Evolutionary conservation across 2,888 invertebrate species (phyloP).

Genomic region (Steinernema hermaphroditum): DNA sequence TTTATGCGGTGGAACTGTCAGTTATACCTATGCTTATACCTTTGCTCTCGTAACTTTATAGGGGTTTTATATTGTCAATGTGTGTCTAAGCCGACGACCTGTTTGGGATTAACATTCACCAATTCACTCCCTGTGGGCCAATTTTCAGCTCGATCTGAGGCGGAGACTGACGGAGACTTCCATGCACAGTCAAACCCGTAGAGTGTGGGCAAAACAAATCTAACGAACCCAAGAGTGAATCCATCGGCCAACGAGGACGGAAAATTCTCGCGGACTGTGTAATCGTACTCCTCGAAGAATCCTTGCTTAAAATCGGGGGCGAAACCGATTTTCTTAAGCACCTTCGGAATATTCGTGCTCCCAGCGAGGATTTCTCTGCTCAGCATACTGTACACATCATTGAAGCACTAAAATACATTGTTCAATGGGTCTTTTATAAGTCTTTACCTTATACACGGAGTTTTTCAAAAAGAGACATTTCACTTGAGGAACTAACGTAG

Average conservation of each 20-base stretch:
- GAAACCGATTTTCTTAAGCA: neutral
- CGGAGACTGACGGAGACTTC: no score
- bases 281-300: slow-evolving; percentile 9
- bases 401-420: neutral
- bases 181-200: no score
- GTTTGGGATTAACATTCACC: no score
- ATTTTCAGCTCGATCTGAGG: no score
- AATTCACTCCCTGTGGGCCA: no score
- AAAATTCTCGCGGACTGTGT: neutral
- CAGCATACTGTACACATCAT: neutral
- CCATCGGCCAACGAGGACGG: neutral
- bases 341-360: neutral
- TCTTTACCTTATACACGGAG: neutral
- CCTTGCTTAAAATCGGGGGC: neutral
- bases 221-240: neutral
- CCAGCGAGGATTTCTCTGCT: neutral
- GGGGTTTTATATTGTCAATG: no score
- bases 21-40: no score
- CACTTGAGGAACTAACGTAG: neutral
- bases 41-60: no score
- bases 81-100: no score
- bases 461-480: neutral
- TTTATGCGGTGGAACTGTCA: no score
- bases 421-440: no score
- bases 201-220: no score